Percentiles rank a stretch among this genome's conserved stretches.
Conservation (phyloP, 2,797 vertebrate species). For the Remorina albescens region DNA sequence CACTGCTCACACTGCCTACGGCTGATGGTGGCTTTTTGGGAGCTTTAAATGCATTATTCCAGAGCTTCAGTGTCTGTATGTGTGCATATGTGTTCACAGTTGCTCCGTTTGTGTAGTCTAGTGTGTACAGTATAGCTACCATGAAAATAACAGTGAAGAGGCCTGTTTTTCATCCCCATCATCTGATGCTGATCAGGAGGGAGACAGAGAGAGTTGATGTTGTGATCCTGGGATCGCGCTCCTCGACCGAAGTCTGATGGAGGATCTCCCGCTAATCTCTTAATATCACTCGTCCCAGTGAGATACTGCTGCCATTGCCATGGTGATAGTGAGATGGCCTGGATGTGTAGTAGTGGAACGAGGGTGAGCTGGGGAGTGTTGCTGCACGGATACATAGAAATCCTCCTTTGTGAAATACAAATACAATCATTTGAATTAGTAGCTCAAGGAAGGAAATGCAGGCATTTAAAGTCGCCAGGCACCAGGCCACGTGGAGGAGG, state of each 20-base stretch:
- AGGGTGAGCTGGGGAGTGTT: constrained; percentile 1
- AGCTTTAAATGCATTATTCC: constrained; percentile 57
- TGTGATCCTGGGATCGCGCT: constrained; percentile 67
- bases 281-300: constrained; percentile 74
- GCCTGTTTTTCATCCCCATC: constrained; percentile 48
- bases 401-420: constrained; percentile 45
- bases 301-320: constrained; percentile 64
- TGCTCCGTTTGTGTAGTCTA: constrained; percentile 40
- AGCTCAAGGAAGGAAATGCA: constrained; percentile 29
- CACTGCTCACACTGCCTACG: constrained; percentile 51
- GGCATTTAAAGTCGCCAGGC: constrained; percentile 46
- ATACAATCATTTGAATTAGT: constrained; percentile 44
- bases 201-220: constrained; percentile 52
- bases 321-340: constrained; percentile 64
- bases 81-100: constrained; percentile 46
- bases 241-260: constrained; percentile 69
- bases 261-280: constrained; percentile 78
- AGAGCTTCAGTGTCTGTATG: constrained; percentile 45
- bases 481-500: constrained; percentile 17
- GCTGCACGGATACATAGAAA: constrained; percentile 24
- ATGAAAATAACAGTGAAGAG: constrained; percentile 40
- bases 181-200: constrained; percentile 50
- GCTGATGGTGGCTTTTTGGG: constrained; percentile 65
- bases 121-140: constrained; percentile 24
- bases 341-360: constrained; percentile 56